phyloP scores from a whole-genome alignment of 2,888 invertebrate species.

The Himalopsyche tibetana region DNA sequence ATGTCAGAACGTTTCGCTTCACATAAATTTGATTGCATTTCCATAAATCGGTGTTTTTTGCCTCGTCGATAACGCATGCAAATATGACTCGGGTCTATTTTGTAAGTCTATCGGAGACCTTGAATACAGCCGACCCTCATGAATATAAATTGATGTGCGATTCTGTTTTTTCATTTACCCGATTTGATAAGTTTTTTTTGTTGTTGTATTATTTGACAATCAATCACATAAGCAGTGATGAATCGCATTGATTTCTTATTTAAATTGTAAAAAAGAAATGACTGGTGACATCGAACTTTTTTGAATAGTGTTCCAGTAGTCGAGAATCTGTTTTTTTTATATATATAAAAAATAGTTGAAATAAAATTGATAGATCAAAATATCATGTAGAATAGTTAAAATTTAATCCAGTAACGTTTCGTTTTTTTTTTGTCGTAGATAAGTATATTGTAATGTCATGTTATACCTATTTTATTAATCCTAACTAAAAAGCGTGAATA shows the following conservation, averaged over 20 bases:
- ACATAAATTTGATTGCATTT: constrained; percentile 34
- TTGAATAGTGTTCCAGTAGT: background rate
- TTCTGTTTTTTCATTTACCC: background rate
- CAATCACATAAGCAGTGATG: background rate
- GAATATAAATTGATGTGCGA: constrained; percentile 10
- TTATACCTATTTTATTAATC: too few species aligned
- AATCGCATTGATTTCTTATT: background rate
- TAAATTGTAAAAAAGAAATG: background rate
- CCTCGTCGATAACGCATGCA: constrained; percentile 22
- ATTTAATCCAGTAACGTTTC: too few species aligned
- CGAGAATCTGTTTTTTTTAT: background rate
- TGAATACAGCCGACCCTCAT: constrained; percentile 38
- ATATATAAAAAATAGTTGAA: background rate
- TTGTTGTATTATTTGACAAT: background rate
- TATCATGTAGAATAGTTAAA: too few species aligned
- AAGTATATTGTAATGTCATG: too few species aligned
- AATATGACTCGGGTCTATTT: constrained; percentile 1
- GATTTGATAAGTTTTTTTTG: background rate
- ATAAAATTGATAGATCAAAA: too few species aligned
- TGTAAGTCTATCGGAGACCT: constrained; percentile 12
- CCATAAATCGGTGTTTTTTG: constrained; percentile 7
- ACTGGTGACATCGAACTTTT: background rate
- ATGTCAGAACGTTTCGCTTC: constrained; percentile 23
- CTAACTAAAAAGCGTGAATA: too few species aligned
- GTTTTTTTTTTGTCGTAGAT: too few species aligned